A percentile compares a stretch with the other conserved stretches of the same genome.
Evolutionary conservation across 2,888 invertebrate species (phyloP).

Genomic region (Ennomos quercinarius): DNA sequence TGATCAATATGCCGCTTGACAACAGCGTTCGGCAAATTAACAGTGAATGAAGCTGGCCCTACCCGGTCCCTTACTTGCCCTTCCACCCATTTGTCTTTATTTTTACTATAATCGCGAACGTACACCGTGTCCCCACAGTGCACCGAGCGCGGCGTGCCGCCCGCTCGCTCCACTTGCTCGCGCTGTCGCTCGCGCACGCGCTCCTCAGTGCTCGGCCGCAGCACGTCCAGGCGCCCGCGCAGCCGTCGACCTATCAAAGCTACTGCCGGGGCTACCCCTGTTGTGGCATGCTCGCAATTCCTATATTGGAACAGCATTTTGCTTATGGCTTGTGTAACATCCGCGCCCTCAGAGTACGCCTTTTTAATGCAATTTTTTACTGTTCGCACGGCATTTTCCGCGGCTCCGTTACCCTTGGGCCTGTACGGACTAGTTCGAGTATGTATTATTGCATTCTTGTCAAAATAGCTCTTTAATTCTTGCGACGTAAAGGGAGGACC

Average conservation of each 20-base stretch:
- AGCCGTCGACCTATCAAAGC: conserved; percentile 38
- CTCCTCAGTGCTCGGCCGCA: conserved; percentile 25
- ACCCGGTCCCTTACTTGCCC: no score
- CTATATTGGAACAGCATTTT: conserved; percentile 15
- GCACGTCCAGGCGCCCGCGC: conserved; percentile 36
- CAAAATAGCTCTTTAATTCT: neutral
- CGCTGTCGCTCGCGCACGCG: conserved; percentile 12
- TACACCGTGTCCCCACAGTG: conserved; percentile 9
- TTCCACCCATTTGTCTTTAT: no score
- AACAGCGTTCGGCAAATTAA: no score
- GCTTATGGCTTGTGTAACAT: neutral
- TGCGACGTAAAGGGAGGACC: neutral
- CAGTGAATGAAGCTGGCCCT: no score
- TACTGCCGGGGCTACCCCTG: conserved; percentile 33
- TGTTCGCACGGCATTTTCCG: no score
- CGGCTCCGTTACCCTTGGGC: neutral
- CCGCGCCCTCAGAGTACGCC: neutral
- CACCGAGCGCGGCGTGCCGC: no score
- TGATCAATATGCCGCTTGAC: no score
- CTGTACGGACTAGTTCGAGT: neutral
- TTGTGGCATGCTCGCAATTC: conserved; percentile 33
- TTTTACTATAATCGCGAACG: neutral
- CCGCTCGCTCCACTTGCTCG: conserved; percentile 5
- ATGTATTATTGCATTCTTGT: neutral
- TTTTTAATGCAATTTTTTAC: neutral